Evolutionary conservation across 2,888 invertebrate genomes (phyloP).

Genomic region (Sceliomorpha sp.): DNA sequence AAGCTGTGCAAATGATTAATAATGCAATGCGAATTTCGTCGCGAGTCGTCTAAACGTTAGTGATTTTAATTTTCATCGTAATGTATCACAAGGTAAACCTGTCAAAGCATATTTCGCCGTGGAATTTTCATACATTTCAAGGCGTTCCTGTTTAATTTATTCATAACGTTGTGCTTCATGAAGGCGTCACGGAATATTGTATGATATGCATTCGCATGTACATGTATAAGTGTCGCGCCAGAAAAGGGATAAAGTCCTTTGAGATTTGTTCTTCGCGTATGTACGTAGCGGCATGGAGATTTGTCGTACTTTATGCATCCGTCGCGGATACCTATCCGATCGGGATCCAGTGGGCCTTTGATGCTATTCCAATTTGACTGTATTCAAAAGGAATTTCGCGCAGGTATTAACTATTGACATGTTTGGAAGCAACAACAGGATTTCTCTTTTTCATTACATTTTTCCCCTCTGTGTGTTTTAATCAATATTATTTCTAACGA

Average conservation of each 20-base stretch:
- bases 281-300: constrained; percentile 33
- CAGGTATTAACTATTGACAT: constrained; percentile 42
- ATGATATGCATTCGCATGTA: constrained; percentile 29
- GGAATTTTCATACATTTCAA: constrained; percentile 19
- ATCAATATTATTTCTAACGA: too few species aligned
- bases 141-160: constrained; percentile 38
- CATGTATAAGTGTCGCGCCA: constrained; percentile 31
- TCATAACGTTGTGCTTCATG: constrained; percentile 42
- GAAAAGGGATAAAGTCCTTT: constrained; percentile 53
- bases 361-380: constrained; percentile 67
- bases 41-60: constrained; percentile 17
- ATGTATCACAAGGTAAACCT: constrained; percentile 20
- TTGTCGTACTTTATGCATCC: constrained; percentile 47
- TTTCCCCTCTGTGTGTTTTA: too few species aligned
- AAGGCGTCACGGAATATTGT: constrained; percentile 45
- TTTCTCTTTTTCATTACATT: too few species aligned
- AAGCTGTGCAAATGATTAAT: too few species aligned
- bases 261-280: constrained; percentile 38
- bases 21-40: too few species aligned
- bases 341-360: constrained; percentile 69
- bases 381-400: constrained; percentile 59
- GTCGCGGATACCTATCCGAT: constrained; percentile 64
- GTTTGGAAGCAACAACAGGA: constrained; percentile 9
- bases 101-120: constrained; percentile 28
- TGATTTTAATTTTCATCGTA: constrained; percentile 22